Conservation (phyloP, 1,140 invertebrate species). For the Chironomus striatipennis region DNA sequence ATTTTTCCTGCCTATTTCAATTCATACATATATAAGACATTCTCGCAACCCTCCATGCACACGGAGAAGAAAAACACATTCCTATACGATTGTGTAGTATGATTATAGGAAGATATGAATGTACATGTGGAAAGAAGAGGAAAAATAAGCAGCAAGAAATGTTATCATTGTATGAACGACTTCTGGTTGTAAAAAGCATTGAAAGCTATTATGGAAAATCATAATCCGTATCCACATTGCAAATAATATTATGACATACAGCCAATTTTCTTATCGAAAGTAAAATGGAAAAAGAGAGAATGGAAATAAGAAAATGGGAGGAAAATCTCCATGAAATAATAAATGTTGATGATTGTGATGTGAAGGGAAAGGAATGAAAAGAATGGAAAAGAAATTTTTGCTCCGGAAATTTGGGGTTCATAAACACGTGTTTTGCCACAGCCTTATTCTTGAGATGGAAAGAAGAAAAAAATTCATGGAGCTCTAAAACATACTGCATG, state of each 20-base stretch:
- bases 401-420: conserved; percentile 21
- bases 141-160: conserved; percentile 5
- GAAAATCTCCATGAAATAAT: neutral
- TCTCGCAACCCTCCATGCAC: neutral
- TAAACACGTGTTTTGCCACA: conserved; percentile 20
- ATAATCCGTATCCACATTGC: conserved; percentile 23
- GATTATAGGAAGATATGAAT: neutral
- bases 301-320: neutral
- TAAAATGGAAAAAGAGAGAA: neutral
- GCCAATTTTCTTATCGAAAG: conserved; percentile 21
- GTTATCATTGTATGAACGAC: conserved; percentile 20
- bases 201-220: conserved; percentile 21
- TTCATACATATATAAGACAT: conserved; percentile 8
- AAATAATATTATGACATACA: conserved; percentile 23
- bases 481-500: neutral
- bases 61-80: neutral
- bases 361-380: neutral
- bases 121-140: neutral
- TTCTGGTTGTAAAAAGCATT: conserved; percentile 24
- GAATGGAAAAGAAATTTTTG: neutral
- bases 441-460: neutral
- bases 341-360: neutral
- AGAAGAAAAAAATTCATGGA: conserved; percentile 8
- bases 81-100: too few relatives aligned
- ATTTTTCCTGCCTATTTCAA: conserved; percentile 2